These are phyloP conservation scores for Fabriciana adippe DNA, from an alignment of 2,888 invertebrate species.

Conservation along the genomic window DNA sequence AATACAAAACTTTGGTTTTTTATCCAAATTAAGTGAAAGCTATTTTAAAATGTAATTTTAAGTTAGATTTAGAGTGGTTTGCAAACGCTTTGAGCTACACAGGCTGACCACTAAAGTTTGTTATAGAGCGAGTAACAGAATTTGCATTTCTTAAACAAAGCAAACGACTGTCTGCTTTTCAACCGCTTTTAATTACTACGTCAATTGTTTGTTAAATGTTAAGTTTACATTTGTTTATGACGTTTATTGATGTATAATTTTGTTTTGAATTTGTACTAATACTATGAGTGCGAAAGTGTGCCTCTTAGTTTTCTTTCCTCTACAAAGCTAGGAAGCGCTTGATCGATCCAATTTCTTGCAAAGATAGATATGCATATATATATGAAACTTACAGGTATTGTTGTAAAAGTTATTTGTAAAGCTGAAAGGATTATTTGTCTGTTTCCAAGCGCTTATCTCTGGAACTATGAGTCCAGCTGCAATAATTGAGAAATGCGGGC, in stretches of 20 bases:
- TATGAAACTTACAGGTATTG: too few species aligned
- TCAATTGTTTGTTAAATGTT: slow-evolving; percentile 10
- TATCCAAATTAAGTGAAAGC: neutral
- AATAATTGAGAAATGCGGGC: too few species aligned
- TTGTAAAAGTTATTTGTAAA: too few species aligned
- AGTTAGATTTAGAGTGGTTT: slow-evolving; percentile 12
- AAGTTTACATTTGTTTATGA: neutral
- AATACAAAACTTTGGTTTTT: neutral
- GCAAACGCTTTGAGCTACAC: slow-evolving; percentile 17
- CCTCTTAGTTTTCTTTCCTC: too few species aligned
- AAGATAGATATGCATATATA: too few species aligned
- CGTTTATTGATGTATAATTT: neutral
- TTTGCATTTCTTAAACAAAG: slow-evolving; percentile 35
- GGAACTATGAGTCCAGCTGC: too few species aligned
- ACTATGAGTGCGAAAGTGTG: too few species aligned
- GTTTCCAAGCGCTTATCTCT: too few species aligned
- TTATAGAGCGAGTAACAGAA: slow-evolving; percentile 27
- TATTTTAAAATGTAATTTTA: slow-evolving; percentile 1
- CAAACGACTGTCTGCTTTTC: slow-evolving; percentile 27
- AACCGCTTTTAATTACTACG: slow-evolving; percentile 16
- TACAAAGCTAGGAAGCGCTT: too few species aligned
- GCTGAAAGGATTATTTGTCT: too few species aligned
- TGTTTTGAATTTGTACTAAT: too few species aligned
- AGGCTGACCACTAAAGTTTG: slow-evolving; percentile 30
- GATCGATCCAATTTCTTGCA: too few species aligned